Base-by-base conservation (phyloP, 92 coral and sea anemone genomes). In the Galaxea fascicularis region DNA sequence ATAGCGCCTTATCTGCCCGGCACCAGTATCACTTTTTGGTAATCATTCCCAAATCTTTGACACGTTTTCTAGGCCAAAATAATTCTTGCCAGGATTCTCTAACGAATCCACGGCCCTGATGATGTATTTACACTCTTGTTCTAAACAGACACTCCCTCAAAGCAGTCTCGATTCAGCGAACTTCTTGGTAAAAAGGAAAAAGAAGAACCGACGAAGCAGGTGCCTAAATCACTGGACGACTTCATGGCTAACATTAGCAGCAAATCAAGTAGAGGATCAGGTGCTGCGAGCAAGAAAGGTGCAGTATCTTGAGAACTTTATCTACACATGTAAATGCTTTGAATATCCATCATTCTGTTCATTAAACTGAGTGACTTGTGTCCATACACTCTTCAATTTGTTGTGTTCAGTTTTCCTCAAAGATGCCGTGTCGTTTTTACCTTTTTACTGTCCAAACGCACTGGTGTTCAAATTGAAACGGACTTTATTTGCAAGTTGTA, bases 171-270 rank as follows among this genome's bases (percentile, higher is more conserved):
- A 10, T 90, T 96, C 84, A 89, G 87, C 52, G 91, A 91, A 53
- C 92, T 97, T 60, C 91, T 94, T 14, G 98, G 98, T 4, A 94
- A 89, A 54, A 94, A 95, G 75, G 86, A 88, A 11, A 87, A 91
- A 82, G 90, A 87, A 0, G 95, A 93, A 44, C 35, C 80, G 26
- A 94, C 87, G 65, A 87, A 95, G 82, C 83, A 84, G 29, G 91
- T 80, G 15, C 98, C 99, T 18, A 92, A 90, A 68, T 89, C 99
- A 9, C 80, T 97, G 73, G 99, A 97, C 79, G 99, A 97, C 62
- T 97, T 97, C 64, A 90, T 97, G 97, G 94, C 98, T 12, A 97
- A 87, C 44, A 95, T 97, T 44, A 93, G 98, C 86, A 71, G 89
- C 7, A 88, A 90, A 35, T 53, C 91, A 59, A 46, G 78, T 6